Evolutionary conservation across 2,113 vertebrate species (phyloP).

Genomic region (Tetrax tetrax): DNA sequence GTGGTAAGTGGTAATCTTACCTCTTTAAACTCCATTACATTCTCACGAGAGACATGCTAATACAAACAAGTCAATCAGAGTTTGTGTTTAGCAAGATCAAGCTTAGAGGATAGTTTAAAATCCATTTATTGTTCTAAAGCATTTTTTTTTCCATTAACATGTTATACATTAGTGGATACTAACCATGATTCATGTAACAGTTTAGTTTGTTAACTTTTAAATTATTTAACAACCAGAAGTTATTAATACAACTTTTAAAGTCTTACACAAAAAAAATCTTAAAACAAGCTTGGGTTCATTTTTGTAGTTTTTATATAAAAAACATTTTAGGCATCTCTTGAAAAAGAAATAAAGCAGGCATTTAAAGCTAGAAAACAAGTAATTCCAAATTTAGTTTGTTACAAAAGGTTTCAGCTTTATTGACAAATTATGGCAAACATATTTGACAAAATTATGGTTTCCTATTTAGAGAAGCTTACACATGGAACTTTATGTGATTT

Average conservation of each 20-base stretch:
- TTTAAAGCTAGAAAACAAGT: constrained; percentile 90
- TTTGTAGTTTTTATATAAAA: constrained; percentile 88
- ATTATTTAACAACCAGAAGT: constrained; percentile 91
- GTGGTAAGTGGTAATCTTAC: constrained; percentile 93
- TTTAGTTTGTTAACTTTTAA: constrained; percentile 91
- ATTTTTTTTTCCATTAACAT: constrained; percentile 87
- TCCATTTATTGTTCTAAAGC: constrained; percentile 94
- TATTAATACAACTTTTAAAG: constrained; percentile 90
- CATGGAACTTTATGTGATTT: constrained; percentile 91
- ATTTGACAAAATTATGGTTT: constrained; percentile 90
- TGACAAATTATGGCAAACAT: constrained; percentile 92
- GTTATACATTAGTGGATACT: constrained; percentile 90
- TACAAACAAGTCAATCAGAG: constrained; percentile 94
- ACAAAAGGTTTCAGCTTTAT: constrained; percentile 90
- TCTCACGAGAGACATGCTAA: constrained; percentile 93
- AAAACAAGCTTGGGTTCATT: constrained; percentile 88
- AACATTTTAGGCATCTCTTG: constrained; percentile 90
- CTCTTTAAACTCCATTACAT: constrained; percentile 97
- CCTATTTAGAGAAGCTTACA: constrained; percentile 99
- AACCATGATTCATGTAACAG: constrained; percentile 89
- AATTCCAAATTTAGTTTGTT: constrained; percentile 90
- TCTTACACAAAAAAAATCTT: constrained; percentile 89
- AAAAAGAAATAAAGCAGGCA: constrained; percentile 88
- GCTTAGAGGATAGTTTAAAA: constrained; percentile 94
- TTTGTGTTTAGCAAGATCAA: constrained; percentile 96